Base-by-base conservation (phyloP, 2,888 invertebrate genomes). In the Monoplex corrugatus region DNA sequence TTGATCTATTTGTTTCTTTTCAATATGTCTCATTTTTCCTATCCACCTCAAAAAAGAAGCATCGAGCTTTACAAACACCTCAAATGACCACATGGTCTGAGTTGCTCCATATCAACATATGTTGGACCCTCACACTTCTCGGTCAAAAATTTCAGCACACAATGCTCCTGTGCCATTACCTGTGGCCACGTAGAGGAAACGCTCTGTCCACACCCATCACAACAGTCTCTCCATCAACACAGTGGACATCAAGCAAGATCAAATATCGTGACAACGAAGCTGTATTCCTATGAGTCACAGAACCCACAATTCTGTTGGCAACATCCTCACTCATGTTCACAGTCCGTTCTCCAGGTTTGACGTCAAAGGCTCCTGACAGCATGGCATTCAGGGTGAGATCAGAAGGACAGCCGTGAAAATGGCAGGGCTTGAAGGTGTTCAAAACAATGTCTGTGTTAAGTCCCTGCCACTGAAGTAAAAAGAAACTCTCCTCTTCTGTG, bases 391-490 rank as follows among this genome's bases (percentile, higher is more conserved):
- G 44, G 23, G 88, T 57, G 35, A 83, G 68, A 63, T 63, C 23
- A 2, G 44, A 23, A 16, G 68, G 88, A 44, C 88, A 68, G n/a
- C 57, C 40, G 43, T 23, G 40, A 88, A 88, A 68, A 72, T 40
- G 23, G 83, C 82, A 82, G 2, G 87, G 83, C 32, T 89, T 88
- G 68, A 88, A 43, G 8, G 90, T 87, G 50, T 89, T 90, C 10
- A 90, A 72, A 19, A 89, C 63, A n/a, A 86, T 40, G 50, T 68
- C 78, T 45, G 82, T 72, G 50, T 82, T 87, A 45, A 90, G 72
- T 23, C 89, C 90, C 23, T 84, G 87, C 90, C 90, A 90, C 50
- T 89, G 78, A 6, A 90, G 72, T 2, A 50, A 10, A 23, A 90
- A 63, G 84, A 83, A 86, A 43, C 44, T 43, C 19, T 84, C 50